Evolutionary conservation across 2,797 vertebrate species (phyloP).

Genomic region (Potorous gilbertii): DNA sequence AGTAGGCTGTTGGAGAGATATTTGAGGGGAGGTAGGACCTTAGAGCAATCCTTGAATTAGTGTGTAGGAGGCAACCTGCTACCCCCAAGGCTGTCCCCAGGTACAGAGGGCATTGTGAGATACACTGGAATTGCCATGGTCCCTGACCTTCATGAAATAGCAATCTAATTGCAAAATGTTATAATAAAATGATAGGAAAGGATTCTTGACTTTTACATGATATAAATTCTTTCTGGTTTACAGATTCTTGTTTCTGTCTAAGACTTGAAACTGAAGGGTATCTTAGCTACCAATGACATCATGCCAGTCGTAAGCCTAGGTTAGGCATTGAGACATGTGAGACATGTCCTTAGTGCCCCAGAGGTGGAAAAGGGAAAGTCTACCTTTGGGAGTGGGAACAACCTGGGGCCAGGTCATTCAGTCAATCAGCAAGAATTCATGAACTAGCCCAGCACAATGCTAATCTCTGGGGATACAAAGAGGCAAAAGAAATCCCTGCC

Average conservation of each 20-base stretch:
- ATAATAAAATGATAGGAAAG: neutral
- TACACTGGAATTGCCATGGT: neutral
- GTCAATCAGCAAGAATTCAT: too few relatives aligned
- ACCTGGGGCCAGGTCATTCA: too few relatives aligned
- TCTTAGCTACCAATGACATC: neutral
- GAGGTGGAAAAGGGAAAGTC: neutral
- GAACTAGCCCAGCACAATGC: too few relatives aligned
- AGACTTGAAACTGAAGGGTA: neutral
- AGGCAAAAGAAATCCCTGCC: too few relatives aligned
- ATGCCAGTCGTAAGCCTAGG: neutral
- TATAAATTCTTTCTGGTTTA: neutral
- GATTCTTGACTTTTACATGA: neutral
- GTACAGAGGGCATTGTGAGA: neutral
- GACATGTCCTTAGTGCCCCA: neutral
- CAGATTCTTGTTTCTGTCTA: neutral
- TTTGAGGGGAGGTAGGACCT: neutral
- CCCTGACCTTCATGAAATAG: neutral
- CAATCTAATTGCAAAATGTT: neutral
- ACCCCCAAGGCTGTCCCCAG: neutral
- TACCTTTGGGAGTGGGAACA: neutral
- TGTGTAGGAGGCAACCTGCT: neutral
- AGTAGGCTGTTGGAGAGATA: neutral
- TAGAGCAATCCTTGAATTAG: neutral
- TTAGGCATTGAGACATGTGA: neutral
- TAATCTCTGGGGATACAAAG: too few relatives aligned